Base-by-base conservation (phyloP, 2,797 vertebrate species). In the Protosalanx chinensis region DNA sequence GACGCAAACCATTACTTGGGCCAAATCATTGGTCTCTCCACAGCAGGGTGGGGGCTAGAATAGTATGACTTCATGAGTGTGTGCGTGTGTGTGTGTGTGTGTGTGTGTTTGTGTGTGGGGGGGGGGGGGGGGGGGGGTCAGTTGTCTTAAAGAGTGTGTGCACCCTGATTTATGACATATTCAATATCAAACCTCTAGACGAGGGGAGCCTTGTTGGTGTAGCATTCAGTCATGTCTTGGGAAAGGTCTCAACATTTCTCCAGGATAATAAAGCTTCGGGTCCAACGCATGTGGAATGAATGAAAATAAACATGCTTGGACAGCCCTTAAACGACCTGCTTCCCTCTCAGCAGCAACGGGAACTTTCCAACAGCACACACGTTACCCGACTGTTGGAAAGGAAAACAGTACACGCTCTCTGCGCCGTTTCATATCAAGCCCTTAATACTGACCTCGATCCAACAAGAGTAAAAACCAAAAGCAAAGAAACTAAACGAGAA, bases 111-210 rank as follows among this genome's bases (percentile, higher is more conserved):
- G n/a, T n/a, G n/a, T n/a, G 65, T 53, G 51, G 51, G 8, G 71
- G 58, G 32, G 29, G 8, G 27, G 15, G 60, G 61, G 16, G 12
- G 16, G 6, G 35, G 35, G 10, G 12, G 41, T 46, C 8, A 8
- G 41, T 13, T 46, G 41, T 13, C 58, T 64, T 67, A 70, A 70
- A 67, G 53, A 30, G 70, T 63, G 70, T 63, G 71, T 66, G 80
- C 80, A 73, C 69, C 41, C 41, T 76, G 68, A 84, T 75, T 82
- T 74, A 80, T 76, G 56, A 29, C 67, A 72, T 71, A 80, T 80
- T 79, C 79, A 85, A 82, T 73, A 66, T 68, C 65, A 68, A 64
- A 70, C 51, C 60, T 60, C 58, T 64, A 75, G 16, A 6, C 20
- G 60, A 77, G 69, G 57, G 56, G 61, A 67, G 64, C 10, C 66